Evolutionary conservation across 2,113 vertebrate genomes (phyloP).

Genomic region (Narcine bancroftii): DNA sequence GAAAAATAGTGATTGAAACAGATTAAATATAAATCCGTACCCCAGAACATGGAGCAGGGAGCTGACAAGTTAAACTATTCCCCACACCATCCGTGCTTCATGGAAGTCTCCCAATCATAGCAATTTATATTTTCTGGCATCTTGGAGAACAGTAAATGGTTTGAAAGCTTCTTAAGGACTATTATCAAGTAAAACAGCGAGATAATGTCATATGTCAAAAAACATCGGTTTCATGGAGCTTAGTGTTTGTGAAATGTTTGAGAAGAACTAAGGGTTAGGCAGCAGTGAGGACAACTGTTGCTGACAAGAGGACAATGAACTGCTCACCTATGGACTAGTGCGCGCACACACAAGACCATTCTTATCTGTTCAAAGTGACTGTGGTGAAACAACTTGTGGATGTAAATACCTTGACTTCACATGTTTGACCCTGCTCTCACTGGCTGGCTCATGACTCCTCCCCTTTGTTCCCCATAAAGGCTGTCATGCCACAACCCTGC

Average conservation of each 20-base stretch:
- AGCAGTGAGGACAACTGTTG: neutral
- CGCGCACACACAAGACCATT: too few species aligned
- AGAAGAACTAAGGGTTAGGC: neutral
- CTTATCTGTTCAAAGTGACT: too few species aligned
- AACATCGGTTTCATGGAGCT: neutral
- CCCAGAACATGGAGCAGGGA: neutral
- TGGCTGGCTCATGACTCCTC: too few species aligned
- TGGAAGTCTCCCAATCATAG: neutral
- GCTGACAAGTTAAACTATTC: neutral
- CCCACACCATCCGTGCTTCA: neutral
- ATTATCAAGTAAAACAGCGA: neutral
- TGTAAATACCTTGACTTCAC: too few species aligned
- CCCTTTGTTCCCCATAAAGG: too few species aligned
- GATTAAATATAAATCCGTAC: slow-evolving; percentile 8
- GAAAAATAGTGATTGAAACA: slow-evolving; percentile 4
- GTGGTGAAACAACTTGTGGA: too few species aligned
- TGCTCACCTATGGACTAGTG: too few species aligned
- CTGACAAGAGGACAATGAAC: too few species aligned
- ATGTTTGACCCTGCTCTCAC: too few species aligned
- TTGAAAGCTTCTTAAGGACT: neutral
- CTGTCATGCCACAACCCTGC: too few species aligned
- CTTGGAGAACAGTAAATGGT: neutral
- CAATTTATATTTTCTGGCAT: neutral
- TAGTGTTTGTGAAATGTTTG: neutral
- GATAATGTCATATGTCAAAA: neutral